Evolutionary conservation across 2,888 invertebrate genomes (phyloP).

Genomic region (Lysandra coridon): DNA sequence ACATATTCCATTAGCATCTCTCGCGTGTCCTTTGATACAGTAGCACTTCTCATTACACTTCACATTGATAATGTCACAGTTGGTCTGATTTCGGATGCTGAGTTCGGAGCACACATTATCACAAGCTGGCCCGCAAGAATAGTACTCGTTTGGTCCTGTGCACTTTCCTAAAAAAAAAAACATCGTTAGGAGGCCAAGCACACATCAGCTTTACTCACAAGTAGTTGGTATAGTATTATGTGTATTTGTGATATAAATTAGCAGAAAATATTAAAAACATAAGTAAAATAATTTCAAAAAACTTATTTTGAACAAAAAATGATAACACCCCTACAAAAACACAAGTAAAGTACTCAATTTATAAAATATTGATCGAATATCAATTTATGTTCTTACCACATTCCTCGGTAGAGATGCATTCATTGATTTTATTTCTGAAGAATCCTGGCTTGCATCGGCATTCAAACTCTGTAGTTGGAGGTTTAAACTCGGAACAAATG

Average conservation of each 20-base stretch:
- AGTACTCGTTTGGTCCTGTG: conserved; percentile 35
- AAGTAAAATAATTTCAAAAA: background rate
- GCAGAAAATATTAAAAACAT: background rate
- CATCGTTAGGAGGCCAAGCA: too few relatives aligned
- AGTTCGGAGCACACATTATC: conserved; percentile 34
- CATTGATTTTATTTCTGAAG: conserved; percentile 28
- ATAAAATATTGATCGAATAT: background rate
- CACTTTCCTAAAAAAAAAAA: conserved; percentile 34
- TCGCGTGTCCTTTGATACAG: conserved; percentile 44
- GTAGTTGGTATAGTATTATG: too few relatives aligned
- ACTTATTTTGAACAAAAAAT: background rate
- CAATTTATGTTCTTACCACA: conserved; percentile 25
- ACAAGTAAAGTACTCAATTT: background rate
- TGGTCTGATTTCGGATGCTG: conserved; percentile 33
- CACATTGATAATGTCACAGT: conserved; percentile 35
- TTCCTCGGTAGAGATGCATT: conserved; percentile 31
- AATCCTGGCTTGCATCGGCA: conserved; percentile 41
- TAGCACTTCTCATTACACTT: conserved; percentile 51
- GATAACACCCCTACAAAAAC: background rate
- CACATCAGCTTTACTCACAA: too few relatives aligned
- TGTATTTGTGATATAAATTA: too few relatives aligned
- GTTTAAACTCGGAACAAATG: background rate
- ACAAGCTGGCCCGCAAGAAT: conserved; percentile 33
- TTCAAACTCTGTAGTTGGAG: background rate
- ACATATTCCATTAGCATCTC: conserved; percentile 42